Conservation (phyloP, 2,888 invertebrate species). For the Pristionchus japonicus region DNA sequence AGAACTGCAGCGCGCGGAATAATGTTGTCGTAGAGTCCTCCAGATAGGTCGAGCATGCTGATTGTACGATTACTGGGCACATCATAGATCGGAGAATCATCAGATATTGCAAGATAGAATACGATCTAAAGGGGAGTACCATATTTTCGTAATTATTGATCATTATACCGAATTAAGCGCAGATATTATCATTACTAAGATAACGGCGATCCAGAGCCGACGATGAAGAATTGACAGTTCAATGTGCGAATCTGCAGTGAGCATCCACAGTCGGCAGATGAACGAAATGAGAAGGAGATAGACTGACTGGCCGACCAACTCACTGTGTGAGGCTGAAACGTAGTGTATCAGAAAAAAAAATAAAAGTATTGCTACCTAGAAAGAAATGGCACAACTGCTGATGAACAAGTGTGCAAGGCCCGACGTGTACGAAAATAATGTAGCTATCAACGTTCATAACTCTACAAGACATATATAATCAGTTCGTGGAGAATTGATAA, state of each 20-base stretch:
- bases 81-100: background rate
- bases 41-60: background rate
- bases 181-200: background rate
- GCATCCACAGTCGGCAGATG: background rate
- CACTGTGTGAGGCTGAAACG: background rate
- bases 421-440: background rate
- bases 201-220: background rate
- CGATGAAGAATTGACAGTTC: background rate
- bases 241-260: background rate
- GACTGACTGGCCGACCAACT: background rate
- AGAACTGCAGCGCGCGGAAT: background rate
- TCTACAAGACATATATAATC: background rate
- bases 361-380: background rate
- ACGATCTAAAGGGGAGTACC: background rate
- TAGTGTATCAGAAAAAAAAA: too few species aligned
- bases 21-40: background rate
- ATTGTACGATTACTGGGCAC: background rate
- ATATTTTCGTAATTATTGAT: background rate
- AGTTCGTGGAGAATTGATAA: background rate
- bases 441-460: background rate
- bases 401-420: background rate
- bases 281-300: background rate
- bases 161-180: background rate
- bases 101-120: background rate
- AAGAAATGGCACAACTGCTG: background rate